Percentiles rank a stretch among this genome's conserved stretches.
These are phyloP conservation scores for Romanogobio albipinnatus DNA, from an alignment of 2,113 vertebrate genomes.

Conservation along the genomic window DNA sequence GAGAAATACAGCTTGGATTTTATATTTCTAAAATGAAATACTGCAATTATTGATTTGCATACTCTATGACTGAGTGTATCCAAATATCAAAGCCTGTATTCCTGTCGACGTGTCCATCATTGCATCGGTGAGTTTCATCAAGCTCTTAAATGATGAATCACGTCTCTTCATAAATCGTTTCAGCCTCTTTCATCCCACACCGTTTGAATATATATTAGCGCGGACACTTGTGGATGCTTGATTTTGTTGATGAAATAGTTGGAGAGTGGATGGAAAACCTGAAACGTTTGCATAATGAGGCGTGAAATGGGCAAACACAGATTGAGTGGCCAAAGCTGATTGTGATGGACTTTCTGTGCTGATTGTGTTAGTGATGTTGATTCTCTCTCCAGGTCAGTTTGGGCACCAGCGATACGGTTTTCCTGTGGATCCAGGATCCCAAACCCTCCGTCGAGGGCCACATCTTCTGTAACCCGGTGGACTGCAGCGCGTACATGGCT, in stretches of 20 bases:
- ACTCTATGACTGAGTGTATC: neutral
- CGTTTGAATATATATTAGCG: neutral
- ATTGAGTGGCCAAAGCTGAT: no score
- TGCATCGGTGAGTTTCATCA: neutral
- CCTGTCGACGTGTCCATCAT: neutral
- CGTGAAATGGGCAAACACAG: neutral
- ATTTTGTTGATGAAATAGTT: neutral
- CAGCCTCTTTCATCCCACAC: neutral
- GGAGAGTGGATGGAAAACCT: neutral
- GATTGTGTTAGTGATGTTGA: no score
- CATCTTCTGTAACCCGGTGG: slow-evolving; percentile 89
- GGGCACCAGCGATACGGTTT: slow-evolving; percentile 94
- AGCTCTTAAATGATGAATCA: neutral
- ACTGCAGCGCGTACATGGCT: slow-evolving; percentile 85
- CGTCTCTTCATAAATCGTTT: neutral
- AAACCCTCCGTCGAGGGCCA: slow-evolving; percentile 88
- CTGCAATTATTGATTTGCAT: neutral
- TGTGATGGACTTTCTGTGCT: no score
- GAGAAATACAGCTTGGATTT: neutral
- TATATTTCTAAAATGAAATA: neutral
- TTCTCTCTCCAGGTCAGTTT: slow-evolving; percentile 80
- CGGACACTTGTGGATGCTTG: neutral
- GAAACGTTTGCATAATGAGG: neutral
- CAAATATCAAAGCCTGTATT: neutral
- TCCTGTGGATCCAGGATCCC: slow-evolving; percentile 89